Base-by-base conservation (phyloP, 2,888 invertebrate genomes). In the Euplexia lucipara region DNA sequence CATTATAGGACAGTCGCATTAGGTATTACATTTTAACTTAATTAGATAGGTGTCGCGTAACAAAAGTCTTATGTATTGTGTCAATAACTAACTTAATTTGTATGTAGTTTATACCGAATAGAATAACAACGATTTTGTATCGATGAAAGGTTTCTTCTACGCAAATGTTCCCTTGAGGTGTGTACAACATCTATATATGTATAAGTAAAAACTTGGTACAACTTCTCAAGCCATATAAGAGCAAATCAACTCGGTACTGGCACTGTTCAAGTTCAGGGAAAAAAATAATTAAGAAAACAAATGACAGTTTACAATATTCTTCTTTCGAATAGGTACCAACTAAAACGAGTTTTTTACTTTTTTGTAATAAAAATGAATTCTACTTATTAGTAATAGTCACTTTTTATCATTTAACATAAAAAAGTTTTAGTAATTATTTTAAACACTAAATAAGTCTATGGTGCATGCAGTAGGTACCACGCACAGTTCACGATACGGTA, bases 231-330 rank as follows among this genome's bases (percentile, higher is more conserved):
- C 39, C 41, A 39, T 42, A 30, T 16, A 61, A 26, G 22, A n/a
- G 58, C 59, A 47, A 44, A 37, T 70, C 48, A 70, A 60, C 48
- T 66, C 42, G 42, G 3, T 9, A 26, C 34, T 42, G 42, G 12
- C 48, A n/a, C 7, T 44, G 16, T 34, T 37, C 72, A 68, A 68
- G 72, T 53, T 68, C 72, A 71, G 3, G 41, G 41, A 32, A 22
- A 53, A n/a, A 41, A 47, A 39, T 18, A 37, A 3, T 10, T 5
- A 70, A 47, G 53, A 6, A 18, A 45, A 66, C 37, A 47, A 18
- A 47, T 39, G 10, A n/a, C 2, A 9, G 8, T 42, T 18, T 16
- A 3, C 3, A 8, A 16, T 39, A 44, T 59, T 59, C 34, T 51
- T 10, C 3, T 45, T 45, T 51, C 30, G 16, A 26, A 26, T n/a